Evolutionary conservation across 2,888 invertebrate genomes (phyloP), one percentile per base, ranked within the genome.

Genomic region (Linnaemya vulpina): DNA sequence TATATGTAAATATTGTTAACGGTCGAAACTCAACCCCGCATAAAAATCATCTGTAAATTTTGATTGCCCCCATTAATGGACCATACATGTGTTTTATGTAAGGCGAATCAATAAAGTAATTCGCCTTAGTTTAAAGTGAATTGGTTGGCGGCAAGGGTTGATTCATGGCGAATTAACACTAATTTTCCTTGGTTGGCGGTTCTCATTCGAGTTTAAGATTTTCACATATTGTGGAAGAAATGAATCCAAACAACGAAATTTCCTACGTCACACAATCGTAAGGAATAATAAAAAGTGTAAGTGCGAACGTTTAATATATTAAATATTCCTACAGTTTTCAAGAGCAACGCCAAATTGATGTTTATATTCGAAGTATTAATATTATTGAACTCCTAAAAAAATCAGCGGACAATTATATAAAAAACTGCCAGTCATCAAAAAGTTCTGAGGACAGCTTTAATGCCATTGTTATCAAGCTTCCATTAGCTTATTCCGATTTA

Each of bases 391-490:
- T 89, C 22, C 87, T 91, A 11, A 88, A 90, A 74, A 88, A 88
- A 1, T 87, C 87, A 15, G 88, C 88, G 0, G 86, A 88, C 0
- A 65, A 77, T 20, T 91, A 89, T 55, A 62, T 90, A 7, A 77
- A 76, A 7, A 89, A 86, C 3, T 91, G 88, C 67, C 81, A 74
- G 17, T 75, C 67, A 63, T 86, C 88, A 0, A 88, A 87, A 30
- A 86, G 87, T 5, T 81, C 90, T 0, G 92, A 92, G 63, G 89
- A 90, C 62, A 88, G 89, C 11, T 83, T 91, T 22, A 89, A 90
- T 8, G 88, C 91, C 3, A 80, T 91, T 1, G 65, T 89, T 38
- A 46, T 91, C 10, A 84, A 87, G 11, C 68, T 92, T 8, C 88
- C 89, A 30, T 89, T 91, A 25, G 86, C 84, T 0, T 92, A 89